These are phyloP conservation scores for Danaus chrysippus DNA, from an alignment of 2,888 invertebrate species.

Conservation along the genomic window DNA sequence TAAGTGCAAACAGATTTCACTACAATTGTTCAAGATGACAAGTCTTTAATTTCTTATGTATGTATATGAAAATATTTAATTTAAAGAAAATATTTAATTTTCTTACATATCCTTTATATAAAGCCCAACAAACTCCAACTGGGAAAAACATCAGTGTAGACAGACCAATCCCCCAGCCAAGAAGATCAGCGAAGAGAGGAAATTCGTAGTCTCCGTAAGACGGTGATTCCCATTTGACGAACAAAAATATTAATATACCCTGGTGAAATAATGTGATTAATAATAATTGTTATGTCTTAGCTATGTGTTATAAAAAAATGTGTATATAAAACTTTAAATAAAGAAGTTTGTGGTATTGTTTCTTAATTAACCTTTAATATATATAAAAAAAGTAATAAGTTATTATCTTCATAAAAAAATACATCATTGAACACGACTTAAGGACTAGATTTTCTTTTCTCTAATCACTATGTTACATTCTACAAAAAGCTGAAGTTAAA, in stretches of 20 bases:
- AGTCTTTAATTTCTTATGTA: background rate
- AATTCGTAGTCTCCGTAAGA: slow-evolving; percentile 83
- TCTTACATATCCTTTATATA: slow-evolving; percentile 64
- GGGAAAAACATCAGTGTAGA: slow-evolving; percentile 85
- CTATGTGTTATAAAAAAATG: too few species aligned
- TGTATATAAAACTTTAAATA: too few species aligned
- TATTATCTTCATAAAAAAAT: too few species aligned
- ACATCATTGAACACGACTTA: too few species aligned
- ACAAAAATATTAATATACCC: slow-evolving; percentile 86
- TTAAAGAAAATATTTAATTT: slow-evolving; percentile 31
- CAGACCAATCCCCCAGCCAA: slow-evolving; percentile 86
- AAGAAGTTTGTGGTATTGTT: too few species aligned
- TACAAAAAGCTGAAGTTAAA: too few species aligned
- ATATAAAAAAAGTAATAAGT: too few species aligned
- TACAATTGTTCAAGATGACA: background rate
- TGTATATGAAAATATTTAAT: too few species aligned
- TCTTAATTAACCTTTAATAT: too few species aligned
- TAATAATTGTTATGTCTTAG: too few species aligned
- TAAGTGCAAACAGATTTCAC: background rate
- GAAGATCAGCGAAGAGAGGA: slow-evolving; percentile 83
- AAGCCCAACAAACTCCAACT: slow-evolving; percentile 74
- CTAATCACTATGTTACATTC: too few species aligned
- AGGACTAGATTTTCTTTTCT: too few species aligned
- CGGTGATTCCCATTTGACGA: slow-evolving; percentile 82
- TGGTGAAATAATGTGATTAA: slow-evolving; percentile 46